Evolutionary conservation across 1,140 invertebrate genomes (phyloP).

Genomic region (Homalodisca vitripennis): DNA sequence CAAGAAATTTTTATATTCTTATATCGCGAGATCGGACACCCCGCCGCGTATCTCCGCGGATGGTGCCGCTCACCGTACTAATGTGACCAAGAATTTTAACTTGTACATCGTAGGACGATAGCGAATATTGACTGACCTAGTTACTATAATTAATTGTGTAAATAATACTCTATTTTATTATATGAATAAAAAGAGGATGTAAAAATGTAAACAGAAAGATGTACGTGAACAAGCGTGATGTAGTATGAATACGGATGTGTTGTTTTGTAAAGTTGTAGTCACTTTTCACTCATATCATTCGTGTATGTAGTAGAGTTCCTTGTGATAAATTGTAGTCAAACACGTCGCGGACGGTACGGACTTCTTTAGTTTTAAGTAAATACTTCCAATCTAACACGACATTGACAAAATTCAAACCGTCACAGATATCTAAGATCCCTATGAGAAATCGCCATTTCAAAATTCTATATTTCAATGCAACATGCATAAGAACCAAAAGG

Average conservation of each 20-base stretch:
- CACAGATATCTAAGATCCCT: too few relatives aligned
- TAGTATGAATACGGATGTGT: background rate
- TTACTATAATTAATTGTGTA: slow-evolving; percentile 18
- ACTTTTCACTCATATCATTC: slow-evolving; percentile 13
- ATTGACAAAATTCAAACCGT: too few relatives aligned
- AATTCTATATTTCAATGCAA: too few relatives aligned
- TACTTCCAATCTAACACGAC: too few relatives aligned
- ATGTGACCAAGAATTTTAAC: slow-evolving; percentile 15
- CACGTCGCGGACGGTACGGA: too few relatives aligned
- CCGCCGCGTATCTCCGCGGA: background rate
- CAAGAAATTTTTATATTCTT: slow-evolving; percentile 27
- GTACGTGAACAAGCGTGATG: background rate
- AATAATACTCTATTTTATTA: slow-evolving; percentile 27
- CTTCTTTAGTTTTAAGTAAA: too few relatives aligned
- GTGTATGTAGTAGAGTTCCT: background rate
- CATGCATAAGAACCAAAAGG: too few relatives aligned
- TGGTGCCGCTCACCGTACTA: background rate
- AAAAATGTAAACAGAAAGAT: slow-evolving; percentile 22
- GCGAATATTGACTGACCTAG: slow-evolving; percentile 18
- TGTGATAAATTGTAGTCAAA: background rate
- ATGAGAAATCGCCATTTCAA: too few relatives aligned
- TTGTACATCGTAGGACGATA: slow-evolving; percentile 11
- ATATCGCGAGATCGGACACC: slow-evolving; percentile 3
- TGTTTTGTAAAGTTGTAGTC: background rate
- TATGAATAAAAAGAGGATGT: slow-evolving; percentile 6